Evolutionary conservation across 2,113 vertebrate species (phyloP).

Genomic region (Hyperopisus bebe): DNA sequence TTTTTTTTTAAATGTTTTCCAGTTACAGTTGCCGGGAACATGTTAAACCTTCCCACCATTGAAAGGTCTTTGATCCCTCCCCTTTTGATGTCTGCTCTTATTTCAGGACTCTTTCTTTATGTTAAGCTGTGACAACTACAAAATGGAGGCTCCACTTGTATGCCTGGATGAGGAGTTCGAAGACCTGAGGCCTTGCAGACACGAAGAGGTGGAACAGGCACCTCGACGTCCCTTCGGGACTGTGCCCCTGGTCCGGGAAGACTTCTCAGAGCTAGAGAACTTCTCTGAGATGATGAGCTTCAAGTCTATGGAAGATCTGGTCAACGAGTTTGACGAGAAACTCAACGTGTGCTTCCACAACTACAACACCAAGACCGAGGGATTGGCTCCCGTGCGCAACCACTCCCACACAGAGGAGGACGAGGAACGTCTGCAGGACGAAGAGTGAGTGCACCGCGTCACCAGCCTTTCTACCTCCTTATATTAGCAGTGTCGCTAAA

Average conservation of each 20-base stretch:
- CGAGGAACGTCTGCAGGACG: slow-evolving; percentile 79
- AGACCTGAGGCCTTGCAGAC: slow-evolving; percentile 71
- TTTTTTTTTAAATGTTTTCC: not conserved
- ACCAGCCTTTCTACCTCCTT: not conserved
- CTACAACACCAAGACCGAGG: slow-evolving; percentile 88
- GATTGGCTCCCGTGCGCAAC: slow-evolving; percentile 77
- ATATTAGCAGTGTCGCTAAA: not conserved
- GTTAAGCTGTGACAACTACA: slow-evolving; percentile 20
- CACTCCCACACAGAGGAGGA: slow-evolving; percentile 77
- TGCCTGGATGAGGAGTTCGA: slow-evolving; percentile 89
- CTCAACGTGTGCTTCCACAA: slow-evolving; percentile 91
- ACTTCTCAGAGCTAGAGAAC: slow-evolving; percentile 88
- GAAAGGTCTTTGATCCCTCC: not conserved
- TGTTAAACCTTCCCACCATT: not conserved
- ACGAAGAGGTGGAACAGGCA: slow-evolving; percentile 63
- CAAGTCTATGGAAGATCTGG: slow-evolving; percentile 92
- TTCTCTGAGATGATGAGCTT: slow-evolving; percentile 94
- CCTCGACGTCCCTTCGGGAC: slow-evolving; percentile 53
- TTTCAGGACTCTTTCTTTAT: slow-evolving; percentile 30
- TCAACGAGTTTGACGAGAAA: slow-evolving; percentile 90
- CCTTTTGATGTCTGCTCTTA: not conserved
- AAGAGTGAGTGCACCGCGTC: slow-evolving; percentile 69
- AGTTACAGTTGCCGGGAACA: not conserved
- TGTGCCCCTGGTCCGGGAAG: slow-evolving; percentile 67
- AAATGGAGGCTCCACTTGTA: slow-evolving; percentile 86